A percentile compares a stretch with the other conserved stretches of the same genome.
Evolutionary conservation across 1,140 invertebrate genomes (phyloP).

Genomic region (Trinorchestia longiramus): DNA sequence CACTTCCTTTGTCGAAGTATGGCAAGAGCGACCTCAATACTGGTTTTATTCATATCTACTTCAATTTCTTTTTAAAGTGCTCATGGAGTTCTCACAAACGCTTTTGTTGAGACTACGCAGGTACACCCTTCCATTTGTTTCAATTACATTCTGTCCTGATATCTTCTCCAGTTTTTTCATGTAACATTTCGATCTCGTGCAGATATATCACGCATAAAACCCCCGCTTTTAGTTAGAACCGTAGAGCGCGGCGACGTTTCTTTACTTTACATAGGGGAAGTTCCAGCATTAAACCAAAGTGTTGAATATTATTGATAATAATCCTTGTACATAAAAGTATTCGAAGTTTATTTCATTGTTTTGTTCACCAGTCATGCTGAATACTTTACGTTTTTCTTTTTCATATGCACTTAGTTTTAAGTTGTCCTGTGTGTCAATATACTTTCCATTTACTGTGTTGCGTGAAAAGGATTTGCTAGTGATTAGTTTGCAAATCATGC

Average conservation of each 20-base stretch:
- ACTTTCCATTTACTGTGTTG: background rate
- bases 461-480: background rate
- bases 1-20: background rate
- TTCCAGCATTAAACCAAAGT: constrained; percentile 46
- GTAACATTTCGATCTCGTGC: background rate
- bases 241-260: background rate
- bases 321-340: constrained; percentile 39
- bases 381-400: background rate
- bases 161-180: background rate
- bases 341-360: background rate
- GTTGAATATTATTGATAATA: constrained; percentile 14
- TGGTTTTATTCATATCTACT: background rate
- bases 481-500: background rate
- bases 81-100: background rate
- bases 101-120: background rate
- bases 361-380: constrained; percentile 38
- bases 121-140: background rate
- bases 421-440: background rate
- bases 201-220: background rate
- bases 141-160: background rate
- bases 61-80: background rate
- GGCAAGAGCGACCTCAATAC: background rate
- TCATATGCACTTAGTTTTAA: constrained; percentile 25
- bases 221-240: background rate
- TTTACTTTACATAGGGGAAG: background rate